Evolutionary conservation across 2,888 invertebrate species (phyloP).

Genomic region (Leucophenga montana): DNA sequence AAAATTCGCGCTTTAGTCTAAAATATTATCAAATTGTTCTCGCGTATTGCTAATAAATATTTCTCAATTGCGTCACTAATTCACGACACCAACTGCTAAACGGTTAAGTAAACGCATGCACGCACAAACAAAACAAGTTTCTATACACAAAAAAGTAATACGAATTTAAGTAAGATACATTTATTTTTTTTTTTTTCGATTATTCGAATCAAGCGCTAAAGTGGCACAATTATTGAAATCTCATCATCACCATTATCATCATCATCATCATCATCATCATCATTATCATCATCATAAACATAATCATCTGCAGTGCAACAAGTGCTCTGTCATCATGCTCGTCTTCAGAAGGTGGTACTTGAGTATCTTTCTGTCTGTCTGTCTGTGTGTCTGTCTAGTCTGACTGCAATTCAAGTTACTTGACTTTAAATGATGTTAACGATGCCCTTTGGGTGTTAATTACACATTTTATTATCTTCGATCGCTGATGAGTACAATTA

Average conservation of each 20-base stretch:
- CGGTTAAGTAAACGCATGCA: background rate
- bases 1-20: too few species aligned
- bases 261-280: conserved; percentile 9
- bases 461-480: conserved; percentile 49
- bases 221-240: conserved; percentile 11
- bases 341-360: background rate
- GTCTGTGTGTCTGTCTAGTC: too few species aligned
- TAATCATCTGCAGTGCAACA: background rate
- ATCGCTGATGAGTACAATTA: conserved; percentile 17
- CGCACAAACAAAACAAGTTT: background rate
- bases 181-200: background rate
- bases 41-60: too few species aligned
- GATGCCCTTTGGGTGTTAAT: conserved; percentile 68
- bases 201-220: conserved; percentile 7
- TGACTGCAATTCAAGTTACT: background rate
- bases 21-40: too few species aligned
- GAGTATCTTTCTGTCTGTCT: background rate
- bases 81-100: background rate
- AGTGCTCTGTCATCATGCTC: background rate
- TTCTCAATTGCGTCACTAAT: background rate
- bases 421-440: conserved; percentile 49
- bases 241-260: conserved; percentile 13
- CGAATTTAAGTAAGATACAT: background rate
- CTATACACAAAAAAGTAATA: background rate
- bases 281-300: conserved; percentile 15